These are phyloP conservation scores for Pseudorhombus dupliciocellatus DNA, from an alignment of 2,113 vertebrate species.

Conservation along the genomic window DNA sequence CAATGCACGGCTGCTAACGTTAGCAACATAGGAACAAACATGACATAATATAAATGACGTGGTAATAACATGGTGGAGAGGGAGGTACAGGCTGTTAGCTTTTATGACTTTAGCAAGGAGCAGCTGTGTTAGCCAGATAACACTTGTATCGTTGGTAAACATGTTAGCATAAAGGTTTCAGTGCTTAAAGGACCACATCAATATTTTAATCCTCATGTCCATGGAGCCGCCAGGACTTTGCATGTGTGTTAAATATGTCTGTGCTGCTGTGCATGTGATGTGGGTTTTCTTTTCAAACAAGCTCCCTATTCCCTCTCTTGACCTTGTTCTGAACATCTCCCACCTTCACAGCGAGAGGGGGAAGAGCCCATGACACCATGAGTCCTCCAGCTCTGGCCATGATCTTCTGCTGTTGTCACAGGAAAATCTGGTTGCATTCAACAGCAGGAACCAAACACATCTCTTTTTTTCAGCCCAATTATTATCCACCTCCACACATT, in stretches of 20 bases:
- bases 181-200: background rate
- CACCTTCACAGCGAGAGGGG: constrained; percentile 60
- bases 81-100: background rate
- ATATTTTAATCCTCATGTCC: background rate
- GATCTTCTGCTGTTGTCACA: constrained; percentile 87
- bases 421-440: constrained; percentile 89
- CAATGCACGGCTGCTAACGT: background rate
- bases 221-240: background rate
- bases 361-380: constrained; percentile 86
- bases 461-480: constrained; percentile 40
- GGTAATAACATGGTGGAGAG: background rate
- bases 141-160: background rate
- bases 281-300: background rate
- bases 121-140: background rate
- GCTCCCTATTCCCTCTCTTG: background rate
- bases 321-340: background rate
- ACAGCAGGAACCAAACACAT: constrained; percentile 63
- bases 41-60: background rate
- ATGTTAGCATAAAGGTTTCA: background rate
- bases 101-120: background rate
- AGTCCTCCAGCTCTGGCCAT: constrained; percentile 81
- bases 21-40: background rate
- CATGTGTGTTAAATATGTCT: too few species aligned
- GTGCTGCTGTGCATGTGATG: background rate
- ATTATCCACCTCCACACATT: constrained; percentile 47